Evolutionary conservation across 2,888 invertebrate species (phyloP).

Genomic region (Drosophila anomalata): DNA sequence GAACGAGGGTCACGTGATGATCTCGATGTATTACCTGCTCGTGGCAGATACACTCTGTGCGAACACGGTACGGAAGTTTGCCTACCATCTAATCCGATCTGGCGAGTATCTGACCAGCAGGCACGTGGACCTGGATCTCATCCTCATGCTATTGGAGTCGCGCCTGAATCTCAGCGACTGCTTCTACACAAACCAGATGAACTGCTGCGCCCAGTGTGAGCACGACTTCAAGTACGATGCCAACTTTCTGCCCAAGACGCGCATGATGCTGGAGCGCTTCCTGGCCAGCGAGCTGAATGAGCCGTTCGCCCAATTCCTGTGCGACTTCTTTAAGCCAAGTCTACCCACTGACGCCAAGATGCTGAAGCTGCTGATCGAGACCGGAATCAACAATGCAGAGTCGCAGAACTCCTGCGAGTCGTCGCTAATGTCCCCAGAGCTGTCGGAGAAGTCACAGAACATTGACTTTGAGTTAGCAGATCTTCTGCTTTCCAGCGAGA

Average conservation of each 20-base stretch:
- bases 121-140: slow-evolving; percentile 82
- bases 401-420: slow-evolving; percentile 83
- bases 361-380: slow-evolving; percentile 89
- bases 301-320: slow-evolving; percentile 83
- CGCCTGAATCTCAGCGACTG: slow-evolving; percentile 83
- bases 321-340: slow-evolving; percentile 86
- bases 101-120: slow-evolving; percentile 86
- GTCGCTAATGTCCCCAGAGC: slow-evolving; percentile 83
- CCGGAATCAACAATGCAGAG: slow-evolving; percentile 87
- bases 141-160: slow-evolving; percentile 83
- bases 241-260: slow-evolving; percentile 83
- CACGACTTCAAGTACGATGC: slow-evolving; percentile 82
- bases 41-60: slow-evolving; percentile 88
- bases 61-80: slow-evolving; percentile 90
- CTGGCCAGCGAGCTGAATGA: slow-evolving; percentile 83
- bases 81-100: slow-evolving; percentile 88
- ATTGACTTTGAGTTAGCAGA: slow-evolving; percentile 84
- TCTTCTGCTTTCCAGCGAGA: slow-evolving; percentile 83
- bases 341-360: slow-evolving; percentile 89
- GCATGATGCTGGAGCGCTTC: slow-evolving; percentile 82
- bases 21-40: slow-evolving; percentile 92
- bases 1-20: slow-evolving; percentile 93
- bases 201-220: slow-evolving; percentile 83
- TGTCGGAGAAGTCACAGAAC: slow-evolving; percentile 83
- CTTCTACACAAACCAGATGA: slow-evolving; percentile 85